phyloP scores from a whole-genome alignment of 2,888 invertebrate species.

The Alsophila aescularia region DNA sequence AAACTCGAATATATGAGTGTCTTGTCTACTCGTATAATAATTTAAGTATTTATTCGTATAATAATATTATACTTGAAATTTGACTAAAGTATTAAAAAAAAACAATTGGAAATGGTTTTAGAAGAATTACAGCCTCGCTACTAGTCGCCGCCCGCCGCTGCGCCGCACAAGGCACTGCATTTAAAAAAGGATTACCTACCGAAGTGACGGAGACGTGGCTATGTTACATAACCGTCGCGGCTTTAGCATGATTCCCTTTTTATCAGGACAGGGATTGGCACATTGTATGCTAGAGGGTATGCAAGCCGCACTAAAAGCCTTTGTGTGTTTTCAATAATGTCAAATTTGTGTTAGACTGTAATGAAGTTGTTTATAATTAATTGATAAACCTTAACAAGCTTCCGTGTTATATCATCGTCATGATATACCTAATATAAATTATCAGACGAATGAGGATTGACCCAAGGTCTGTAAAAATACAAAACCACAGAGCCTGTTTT shows the following conservation, averaged over 20 bases:
- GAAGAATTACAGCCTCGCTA: slow-evolving; percentile 5
- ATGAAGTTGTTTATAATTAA: neutral
- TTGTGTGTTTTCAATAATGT: neutral
- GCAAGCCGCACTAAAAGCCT: neutral
- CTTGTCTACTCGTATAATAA: too few species aligned
- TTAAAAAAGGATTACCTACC: slow-evolving; percentile 34
- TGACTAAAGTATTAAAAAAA: too few species aligned
- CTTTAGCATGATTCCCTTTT: slow-evolving; percentile 8
- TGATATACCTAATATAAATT: too few species aligned
- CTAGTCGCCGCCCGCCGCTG: neutral
- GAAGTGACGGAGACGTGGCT: slow-evolving; percentile 20
- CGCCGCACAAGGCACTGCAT: slow-evolving; percentile 9
- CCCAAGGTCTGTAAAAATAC: too few species aligned
- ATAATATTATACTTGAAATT: too few species aligned
- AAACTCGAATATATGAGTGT: too few species aligned
- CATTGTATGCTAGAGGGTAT: neutral
- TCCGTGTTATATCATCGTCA: too few species aligned
- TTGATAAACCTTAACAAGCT: too few species aligned
- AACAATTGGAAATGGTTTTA: slow-evolving; percentile 15
- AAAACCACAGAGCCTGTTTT: too few species aligned
- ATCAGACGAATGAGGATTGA: too few species aligned
- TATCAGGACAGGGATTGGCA: slow-evolving; percentile 2
- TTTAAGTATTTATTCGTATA: too few species aligned
- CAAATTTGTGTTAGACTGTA: neutral
- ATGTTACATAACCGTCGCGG: slow-evolving; percentile 11